Evolutionary conservation across 2,113 vertebrate genomes (phyloP).

Genomic region (Cryptomyrus ogoouensis): DNA sequence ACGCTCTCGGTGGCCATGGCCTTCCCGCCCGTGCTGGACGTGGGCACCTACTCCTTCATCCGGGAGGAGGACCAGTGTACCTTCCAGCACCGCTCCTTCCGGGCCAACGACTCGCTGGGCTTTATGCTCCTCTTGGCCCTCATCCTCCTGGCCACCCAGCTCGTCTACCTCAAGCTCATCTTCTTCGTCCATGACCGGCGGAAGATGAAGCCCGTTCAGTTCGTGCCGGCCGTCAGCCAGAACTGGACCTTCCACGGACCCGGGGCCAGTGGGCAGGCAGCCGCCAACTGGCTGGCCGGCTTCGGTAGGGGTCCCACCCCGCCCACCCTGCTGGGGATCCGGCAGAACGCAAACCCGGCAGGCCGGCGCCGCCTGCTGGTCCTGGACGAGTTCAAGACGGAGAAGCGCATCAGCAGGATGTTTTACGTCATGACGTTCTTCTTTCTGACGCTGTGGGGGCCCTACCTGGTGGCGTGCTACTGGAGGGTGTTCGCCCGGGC

Average conservation of each 20-base stretch:
- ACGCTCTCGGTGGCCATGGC: slow-evolving; percentile 98
- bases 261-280: slow-evolving; percentile 94
- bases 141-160: slow-evolving; percentile 98
- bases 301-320: slow-evolving; percentile 97
- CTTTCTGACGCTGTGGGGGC: slow-evolving; percentile 96
- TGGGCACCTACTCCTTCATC: slow-evolving; percentile 97
- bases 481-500: slow-evolving; percentile 98
- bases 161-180: slow-evolving; percentile 99
- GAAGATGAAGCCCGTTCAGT: slow-evolving; percentile 99
- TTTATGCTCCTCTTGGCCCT: slow-evolving; percentile 98
- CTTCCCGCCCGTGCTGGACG: slow-evolving; percentile 94
- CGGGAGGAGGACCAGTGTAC: slow-evolving; percentile 98
- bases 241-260: slow-evolving; percentile 99
- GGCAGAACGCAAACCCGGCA: slow-evolving; percentile 92
- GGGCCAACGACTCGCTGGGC: slow-evolving; percentile 96
- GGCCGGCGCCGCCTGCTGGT: slow-evolving; percentile 92
- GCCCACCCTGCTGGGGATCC: slow-evolving; percentile 94
- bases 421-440: slow-evolving; percentile 99
- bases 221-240: slow-evolving; percentile 98
- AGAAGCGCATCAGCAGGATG: slow-evolving; percentile 99
- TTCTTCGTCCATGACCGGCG: slow-evolving; percentile 97
- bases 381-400: slow-evolving; percentile 98
- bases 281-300: slow-evolving; percentile 97
- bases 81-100: slow-evolving; percentile 97
- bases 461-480: slow-evolving; percentile 97